A percentile compares a stretch with the other conserved stretches of the same genome.
Evolutionary conservation across 2,888 invertebrate species (phyloP).

Genomic region (Drosophila histrio): DNA sequence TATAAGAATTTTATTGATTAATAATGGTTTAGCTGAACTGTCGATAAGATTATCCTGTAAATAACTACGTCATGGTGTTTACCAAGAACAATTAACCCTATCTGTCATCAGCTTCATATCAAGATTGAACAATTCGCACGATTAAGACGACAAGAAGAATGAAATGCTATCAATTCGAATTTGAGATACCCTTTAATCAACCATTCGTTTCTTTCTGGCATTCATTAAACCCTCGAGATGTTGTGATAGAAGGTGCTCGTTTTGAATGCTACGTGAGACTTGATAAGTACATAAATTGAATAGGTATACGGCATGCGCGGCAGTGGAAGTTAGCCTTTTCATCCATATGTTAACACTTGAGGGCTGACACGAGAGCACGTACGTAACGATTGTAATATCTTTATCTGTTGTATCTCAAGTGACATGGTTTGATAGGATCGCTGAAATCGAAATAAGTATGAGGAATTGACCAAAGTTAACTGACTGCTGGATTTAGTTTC

Average conservation of each 20-base stretch:
- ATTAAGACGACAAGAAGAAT: not conserved
- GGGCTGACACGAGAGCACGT: constrained; percentile 8
- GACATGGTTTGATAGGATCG: constrained; percentile 20
- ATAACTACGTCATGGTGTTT: constrained; percentile 27
- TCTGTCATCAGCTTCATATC: constrained; percentile 38
- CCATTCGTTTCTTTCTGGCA: not conserved
- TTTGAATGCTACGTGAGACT: constrained; percentile 19
- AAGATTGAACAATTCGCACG: constrained; percentile 29
- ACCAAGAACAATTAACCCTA: constrained; percentile 23
- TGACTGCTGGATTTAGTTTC: constrained; percentile 16
- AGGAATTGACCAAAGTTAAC: constrained; percentile 15
- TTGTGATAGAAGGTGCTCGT: constrained; percentile 9
- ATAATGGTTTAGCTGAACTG: constrained; percentile 6
- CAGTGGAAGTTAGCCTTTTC: not conserved
- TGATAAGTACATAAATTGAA: constrained; percentile 10
- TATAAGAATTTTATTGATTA: constrained; percentile 25
- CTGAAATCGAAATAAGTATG: not conserved
- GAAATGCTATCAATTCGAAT: not conserved
- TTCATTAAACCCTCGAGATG: not conserved
- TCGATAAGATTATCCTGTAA: constrained; percentile 36
- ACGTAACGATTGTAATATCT: constrained; percentile 29
- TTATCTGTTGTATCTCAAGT: constrained; percentile 53
- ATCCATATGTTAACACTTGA: constrained; percentile 30
- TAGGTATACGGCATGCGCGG: not conserved
- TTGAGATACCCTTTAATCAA: constrained; percentile 21